phyloP scores from a whole-genome alignment of 2,797 vertebrate species.

The Microcaecilia unicolor region DNA sequence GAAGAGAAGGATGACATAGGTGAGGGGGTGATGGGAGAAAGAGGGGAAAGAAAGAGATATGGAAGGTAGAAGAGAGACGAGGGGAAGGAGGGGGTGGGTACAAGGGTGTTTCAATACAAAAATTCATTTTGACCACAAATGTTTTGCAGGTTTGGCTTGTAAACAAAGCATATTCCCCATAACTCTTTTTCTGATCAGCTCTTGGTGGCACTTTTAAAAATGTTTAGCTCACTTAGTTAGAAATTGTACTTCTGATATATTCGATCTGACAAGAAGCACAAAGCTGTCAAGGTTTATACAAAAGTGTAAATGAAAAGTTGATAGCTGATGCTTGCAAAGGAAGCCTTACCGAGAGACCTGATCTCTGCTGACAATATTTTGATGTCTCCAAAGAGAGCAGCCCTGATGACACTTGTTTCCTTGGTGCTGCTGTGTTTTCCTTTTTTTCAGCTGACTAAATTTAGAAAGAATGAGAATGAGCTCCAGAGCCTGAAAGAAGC shows the following conservation, averaged over 20 bases:
- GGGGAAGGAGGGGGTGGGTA: too few relatives aligned
- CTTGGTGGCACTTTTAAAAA: slow-evolving; percentile 15
- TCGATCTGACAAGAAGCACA: slow-evolving; percentile 38
- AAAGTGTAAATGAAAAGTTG: slow-evolving; percentile 48
- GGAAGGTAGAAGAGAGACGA: too few relatives aligned
- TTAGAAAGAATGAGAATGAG: too few relatives aligned
- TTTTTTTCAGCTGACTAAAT: neutral
- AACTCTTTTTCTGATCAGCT: slow-evolving; percentile 3
- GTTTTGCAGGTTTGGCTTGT: too few relatives aligned
- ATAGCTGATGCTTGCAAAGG: slow-evolving; percentile 40
- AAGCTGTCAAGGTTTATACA: slow-evolving; percentile 38
- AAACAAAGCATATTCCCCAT: neutral
- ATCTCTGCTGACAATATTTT: slow-evolving; percentile 25
- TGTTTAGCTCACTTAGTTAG: slow-evolving; percentile 7
- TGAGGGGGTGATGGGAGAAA: too few relatives aligned
- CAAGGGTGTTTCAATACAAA: too few relatives aligned
- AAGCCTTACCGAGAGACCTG: slow-evolving; percentile 19
- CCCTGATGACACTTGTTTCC: slow-evolving; percentile 6
- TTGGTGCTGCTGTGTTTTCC: slow-evolving; percentile 4
- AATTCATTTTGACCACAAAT: too few relatives aligned
- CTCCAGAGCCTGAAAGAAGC: too few relatives aligned
- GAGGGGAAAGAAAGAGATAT: too few relatives aligned
- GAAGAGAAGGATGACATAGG: too few relatives aligned
- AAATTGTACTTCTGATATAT: slow-evolving; percentile 31
- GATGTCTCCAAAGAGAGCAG: slow-evolving; percentile 9